Base-by-base conservation (phyloP, 2,797 vertebrate species). In the Macropodus opercularis region DNA sequence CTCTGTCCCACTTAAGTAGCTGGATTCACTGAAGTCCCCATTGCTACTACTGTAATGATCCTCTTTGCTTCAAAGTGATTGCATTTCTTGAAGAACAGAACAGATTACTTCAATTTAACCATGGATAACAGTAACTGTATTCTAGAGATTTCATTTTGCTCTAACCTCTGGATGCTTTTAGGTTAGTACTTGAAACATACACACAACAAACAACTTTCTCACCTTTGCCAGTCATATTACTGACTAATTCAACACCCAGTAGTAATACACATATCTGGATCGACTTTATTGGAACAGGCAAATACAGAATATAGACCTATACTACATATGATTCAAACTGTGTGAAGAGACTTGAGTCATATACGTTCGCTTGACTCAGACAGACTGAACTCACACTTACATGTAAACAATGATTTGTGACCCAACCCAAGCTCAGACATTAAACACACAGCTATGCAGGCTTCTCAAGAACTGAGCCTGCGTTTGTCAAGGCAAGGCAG, bases 1-100 rank as follows among this genome's bases (percentile, higher is more conserved):
- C 42, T 44, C 10, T 48, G 56, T 71, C 63, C 29, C 43, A 55
- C 31, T 39, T 64, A 34, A 42, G 39, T n/a, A 17, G 9, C 31
- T 53, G 7, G n/a, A 55, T 48, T 60, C 14, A 57, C 21, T 0
- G 0, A 58, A 66, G 40, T 56, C 61, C 8, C 35, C 24, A 63
- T 55, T 65, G 38, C 19, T 23, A 39, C 32, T 0, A 47, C 49
- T 3, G 3, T 52, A 26, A 41, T 17, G 36, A 47, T 12, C 19
- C 8, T 63, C 8, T 9, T 22, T 8, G 8, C 40, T 56, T 60
- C 19, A 23, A 60, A 27, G 15, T 43, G 24, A 19, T 8, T 21
- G 3, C 5, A 19, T 29, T 42, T n/a, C 31, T 35, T 24, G 13
- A 57, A 54, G 13, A 46, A 32, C 34, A 59, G 15, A 69, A 46